phyloP scores from a whole-genome alignment of 2,888 invertebrate genomes.

The Phoenoteleia sp. region DNA sequence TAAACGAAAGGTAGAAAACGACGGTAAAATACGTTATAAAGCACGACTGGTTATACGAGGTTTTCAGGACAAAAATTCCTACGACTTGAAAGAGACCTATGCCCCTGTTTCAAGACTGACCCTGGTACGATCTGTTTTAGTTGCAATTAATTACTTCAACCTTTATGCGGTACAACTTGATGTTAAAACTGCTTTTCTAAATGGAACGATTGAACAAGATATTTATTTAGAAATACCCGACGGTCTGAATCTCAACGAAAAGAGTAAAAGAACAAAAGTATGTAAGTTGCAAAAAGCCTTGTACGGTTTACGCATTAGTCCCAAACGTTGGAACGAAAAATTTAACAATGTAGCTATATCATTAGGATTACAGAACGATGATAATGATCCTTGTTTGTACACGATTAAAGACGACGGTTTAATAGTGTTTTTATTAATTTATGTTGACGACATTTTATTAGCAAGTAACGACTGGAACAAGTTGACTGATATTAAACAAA shows the following conservation, averaged over 20 bases:
- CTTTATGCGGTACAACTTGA: conserved; percentile 39
- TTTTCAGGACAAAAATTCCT: no score
- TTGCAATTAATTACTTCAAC: conserved; percentile 38
- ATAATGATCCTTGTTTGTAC: conserved; percentile 58
- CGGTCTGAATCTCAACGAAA: conserved; percentile 1
- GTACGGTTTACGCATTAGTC: not conserved
- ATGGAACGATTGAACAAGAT: conserved; percentile 41
- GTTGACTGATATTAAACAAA: not conserved
- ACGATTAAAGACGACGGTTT: no score
- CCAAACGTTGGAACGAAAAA: not conserved
- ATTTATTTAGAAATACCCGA: not conserved
- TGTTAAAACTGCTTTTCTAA: conserved; percentile 72
- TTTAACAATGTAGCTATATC: not conserved
- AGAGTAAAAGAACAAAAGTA: conserved; percentile 24
- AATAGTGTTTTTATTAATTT: not conserved
- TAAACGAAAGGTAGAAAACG: no score
- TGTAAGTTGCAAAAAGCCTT: not conserved
- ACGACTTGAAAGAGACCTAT: no score
- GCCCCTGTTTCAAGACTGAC: not conserved
- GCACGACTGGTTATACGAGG: no score
- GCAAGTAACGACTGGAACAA: not conserved
- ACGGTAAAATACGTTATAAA: no score
- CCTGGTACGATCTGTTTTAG: conserved; percentile 37
- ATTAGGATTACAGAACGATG: not conserved
- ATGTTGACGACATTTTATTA: not conserved